phyloP scores from a whole-genome alignment of 1,140 invertebrate genomes.

The Euwallacea fornicatus region DNA sequence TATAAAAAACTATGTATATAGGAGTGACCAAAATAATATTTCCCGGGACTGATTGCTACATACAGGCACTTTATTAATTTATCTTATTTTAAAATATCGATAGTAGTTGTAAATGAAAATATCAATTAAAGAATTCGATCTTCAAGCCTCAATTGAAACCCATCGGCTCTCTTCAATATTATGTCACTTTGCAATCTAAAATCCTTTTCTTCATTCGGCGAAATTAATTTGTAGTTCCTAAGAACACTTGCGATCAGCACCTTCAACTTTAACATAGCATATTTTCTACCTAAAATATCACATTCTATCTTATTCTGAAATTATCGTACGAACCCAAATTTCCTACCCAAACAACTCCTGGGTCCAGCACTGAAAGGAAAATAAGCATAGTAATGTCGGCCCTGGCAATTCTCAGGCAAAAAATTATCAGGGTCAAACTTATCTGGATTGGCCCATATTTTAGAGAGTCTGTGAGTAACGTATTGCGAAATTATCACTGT shows the following conservation, averaged over 20 bases:
- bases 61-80: too few relatives aligned
- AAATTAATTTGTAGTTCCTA: constrained; percentile 74
- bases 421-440: constrained; percentile 90
- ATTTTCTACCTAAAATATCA: constrained; percentile 65
- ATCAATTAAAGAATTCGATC: background rate
- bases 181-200: constrained; percentile 77
- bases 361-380: constrained; percentile 88
- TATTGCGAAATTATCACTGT: constrained; percentile 64
- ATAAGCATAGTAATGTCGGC: constrained; percentile 80
- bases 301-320: background rate
- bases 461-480: constrained; percentile 72
- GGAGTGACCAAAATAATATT: too few relatives aligned
- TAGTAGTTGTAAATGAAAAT: too few relatives aligned
- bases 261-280: constrained; percentile 77
- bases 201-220: constrained; percentile 67
- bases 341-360: constrained; percentile 74
- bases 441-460: constrained; percentile 80
- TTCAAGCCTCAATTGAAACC: constrained; percentile 70
- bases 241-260: constrained; percentile 79
- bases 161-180: constrained; percentile 77
- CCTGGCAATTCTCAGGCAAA: constrained; percentile 74
- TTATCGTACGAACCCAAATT: background rate
- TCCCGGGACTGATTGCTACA: too few relatives aligned
- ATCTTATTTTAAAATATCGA: too few relatives aligned
- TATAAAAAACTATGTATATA: too few relatives aligned